These are phyloP conservation scores for Petromus typicus DNA, from an alignment of 2,113 vertebrate species.

Conservation along the genomic window DNA sequence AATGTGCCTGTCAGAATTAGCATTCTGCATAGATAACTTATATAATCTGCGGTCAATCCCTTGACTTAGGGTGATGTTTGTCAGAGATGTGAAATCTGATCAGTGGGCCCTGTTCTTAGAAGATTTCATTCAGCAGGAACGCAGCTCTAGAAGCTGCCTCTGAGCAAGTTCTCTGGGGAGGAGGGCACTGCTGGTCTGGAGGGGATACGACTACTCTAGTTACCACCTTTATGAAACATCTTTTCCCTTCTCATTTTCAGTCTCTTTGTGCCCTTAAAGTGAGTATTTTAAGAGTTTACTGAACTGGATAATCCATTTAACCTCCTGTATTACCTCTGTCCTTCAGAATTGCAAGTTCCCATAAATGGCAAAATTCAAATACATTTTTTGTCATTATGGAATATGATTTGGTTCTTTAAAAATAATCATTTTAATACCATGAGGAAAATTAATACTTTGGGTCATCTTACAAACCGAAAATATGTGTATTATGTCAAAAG, in stretches of 20 bases:
- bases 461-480: slow-evolving; percentile 27
- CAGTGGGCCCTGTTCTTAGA: background rate
- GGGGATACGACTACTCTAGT: background rate
- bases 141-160: background rate
- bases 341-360: slow-evolving; percentile 18
- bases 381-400: slow-evolving; percentile 18
- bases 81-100: slow-evolving; percentile 9
- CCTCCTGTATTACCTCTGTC: background rate
- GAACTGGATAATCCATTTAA: background rate
- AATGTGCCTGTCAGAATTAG: background rate
- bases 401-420: slow-evolving; percentile 7
- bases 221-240: no score
- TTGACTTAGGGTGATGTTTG: background rate
- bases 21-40: background rate
- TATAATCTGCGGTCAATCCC: background rate
- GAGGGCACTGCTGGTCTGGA: background rate
- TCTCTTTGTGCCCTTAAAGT: no score
- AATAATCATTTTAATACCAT: slow-evolving; percentile 51
- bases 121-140: background rate
- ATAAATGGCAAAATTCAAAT: background rate
- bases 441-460: background rate
- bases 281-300: slow-evolving; percentile 20
- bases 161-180: background rate
- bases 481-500: background rate
- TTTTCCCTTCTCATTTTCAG: no score